These are phyloP conservation scores for Drosophila nikananu DNA, from an alignment of 1,140 invertebrate genomes.

Conservation along the genomic window DNA sequence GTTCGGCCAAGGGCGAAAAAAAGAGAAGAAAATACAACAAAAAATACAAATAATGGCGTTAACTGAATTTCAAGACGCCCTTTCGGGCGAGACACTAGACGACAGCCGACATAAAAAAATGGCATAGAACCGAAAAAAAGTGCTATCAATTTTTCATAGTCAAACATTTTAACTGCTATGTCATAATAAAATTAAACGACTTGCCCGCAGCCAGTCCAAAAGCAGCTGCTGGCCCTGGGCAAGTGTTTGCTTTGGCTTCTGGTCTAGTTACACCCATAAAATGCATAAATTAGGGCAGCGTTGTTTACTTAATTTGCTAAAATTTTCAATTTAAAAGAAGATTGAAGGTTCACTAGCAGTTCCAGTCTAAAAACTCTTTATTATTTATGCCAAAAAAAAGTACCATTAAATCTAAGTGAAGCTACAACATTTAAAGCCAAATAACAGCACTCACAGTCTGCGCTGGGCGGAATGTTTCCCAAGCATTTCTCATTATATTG, in stretches of 20 bases:
- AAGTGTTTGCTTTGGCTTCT: conserved; percentile 36
- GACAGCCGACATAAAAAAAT: conserved; percentile 9
- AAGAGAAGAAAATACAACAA: not conserved
- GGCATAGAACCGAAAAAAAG: conserved; percentile 3
- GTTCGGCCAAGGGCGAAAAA: conserved; percentile 38
- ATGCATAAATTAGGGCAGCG: conserved; percentile 31
- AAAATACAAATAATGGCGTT: conserved; percentile 54
- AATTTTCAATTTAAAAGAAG: not conserved
- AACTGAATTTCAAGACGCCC: conserved; percentile 55
- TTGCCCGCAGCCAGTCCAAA: conserved; percentile 28
- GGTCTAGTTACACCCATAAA: not conserved
- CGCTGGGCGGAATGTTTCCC: conserved; percentile 25
- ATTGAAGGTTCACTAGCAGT: not conserved
- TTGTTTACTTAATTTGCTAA: not conserved
- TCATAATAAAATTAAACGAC: conserved; percentile 76
- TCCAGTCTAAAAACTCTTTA: not conserved
- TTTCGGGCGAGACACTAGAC: conserved; percentile 21
- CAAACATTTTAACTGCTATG: conserved; percentile 63
- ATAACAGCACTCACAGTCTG: conserved; percentile 9
- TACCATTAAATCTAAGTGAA: not conserved
- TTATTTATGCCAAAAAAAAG: no score
- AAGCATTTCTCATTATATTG: conserved; percentile 44
- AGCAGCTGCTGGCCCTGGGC: conserved; percentile 7
- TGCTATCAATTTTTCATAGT: conserved; percentile 70
- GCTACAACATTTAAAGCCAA: not conserved